phyloP scores from a whole-genome alignment of 2,113 vertebrate genomes.

The Mesembrinibis cayennensis region DNA sequence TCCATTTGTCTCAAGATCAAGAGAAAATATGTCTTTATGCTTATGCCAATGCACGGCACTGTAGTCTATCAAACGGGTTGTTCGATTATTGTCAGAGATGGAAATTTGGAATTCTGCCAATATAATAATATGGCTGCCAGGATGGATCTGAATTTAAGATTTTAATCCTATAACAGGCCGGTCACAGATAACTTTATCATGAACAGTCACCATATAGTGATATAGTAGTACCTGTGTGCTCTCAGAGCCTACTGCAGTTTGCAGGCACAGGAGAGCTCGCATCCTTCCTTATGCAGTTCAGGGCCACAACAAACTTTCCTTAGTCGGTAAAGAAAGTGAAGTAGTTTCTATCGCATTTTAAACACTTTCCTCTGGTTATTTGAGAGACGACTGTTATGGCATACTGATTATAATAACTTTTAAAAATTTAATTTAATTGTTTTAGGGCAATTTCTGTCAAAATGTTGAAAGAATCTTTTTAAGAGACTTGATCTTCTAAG shows the following conservation, averaged over 20 bases:
- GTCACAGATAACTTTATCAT: not conserved
- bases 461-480: not conserved
- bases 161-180: not conserved
- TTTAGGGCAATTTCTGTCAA: not conserved
- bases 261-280: not conserved
- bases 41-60: not conserved
- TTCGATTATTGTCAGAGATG: not conserved
- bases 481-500: not conserved
- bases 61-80: not conserved
- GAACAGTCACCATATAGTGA: not conserved
- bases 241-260: not conserved
- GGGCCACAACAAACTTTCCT: not conserved
- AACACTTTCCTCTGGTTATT: not conserved
- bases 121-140: not conserved
- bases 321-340: not conserved
- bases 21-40: not conserved
- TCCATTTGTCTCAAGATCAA: not conserved
- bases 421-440: not conserved
- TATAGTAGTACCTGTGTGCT: not conserved
- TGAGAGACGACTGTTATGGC: not conserved
- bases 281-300: not conserved
- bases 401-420: fast-evolving
- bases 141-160: not conserved
- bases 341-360: not conserved
- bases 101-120: not conserved